These are phyloP conservation scores for Onthophagus taurus DNA, from an alignment of 1,140 invertebrate species.

Conservation along the genomic window DNA sequence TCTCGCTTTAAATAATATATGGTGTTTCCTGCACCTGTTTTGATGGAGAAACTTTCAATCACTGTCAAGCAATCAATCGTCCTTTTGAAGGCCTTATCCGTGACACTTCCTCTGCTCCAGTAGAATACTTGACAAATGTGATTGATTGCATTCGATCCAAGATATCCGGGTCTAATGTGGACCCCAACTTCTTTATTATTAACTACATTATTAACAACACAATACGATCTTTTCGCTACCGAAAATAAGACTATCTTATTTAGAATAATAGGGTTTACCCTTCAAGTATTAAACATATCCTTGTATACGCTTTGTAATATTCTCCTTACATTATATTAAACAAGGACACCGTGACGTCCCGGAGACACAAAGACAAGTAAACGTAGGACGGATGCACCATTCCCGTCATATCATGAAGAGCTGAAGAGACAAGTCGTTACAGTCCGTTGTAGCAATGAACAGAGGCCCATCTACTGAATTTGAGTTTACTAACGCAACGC, in stretches of 20 bases:
- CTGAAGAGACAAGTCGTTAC: not conserved
- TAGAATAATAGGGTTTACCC: no score
- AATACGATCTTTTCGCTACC: no score
- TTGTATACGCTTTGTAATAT: no score
- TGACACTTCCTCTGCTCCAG: conserved; percentile 20
- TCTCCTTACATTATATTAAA: no score
- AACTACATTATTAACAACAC: no score
- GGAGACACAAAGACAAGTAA: no score
- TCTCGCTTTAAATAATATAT: conserved; percentile 23
- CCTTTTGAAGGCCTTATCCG: conserved; percentile 28
- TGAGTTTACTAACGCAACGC: conserved; percentile 24
- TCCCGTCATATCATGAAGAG: no score
- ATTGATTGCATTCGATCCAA: conserved; percentile 32
- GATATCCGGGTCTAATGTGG: no score
- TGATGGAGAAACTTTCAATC: conserved; percentile 26
- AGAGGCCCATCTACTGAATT: conserved; percentile 2
- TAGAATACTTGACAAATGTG: conserved; percentile 33
- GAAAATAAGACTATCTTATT: no score
- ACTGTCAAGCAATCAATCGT: conserved; percentile 35
- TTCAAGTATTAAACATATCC: no score
- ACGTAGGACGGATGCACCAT: no score
- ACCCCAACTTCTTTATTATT: no score
- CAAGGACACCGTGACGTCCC: not conserved
- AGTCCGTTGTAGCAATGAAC: not conserved
- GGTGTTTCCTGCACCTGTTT: conserved; percentile 18